Evolutionary conservation across 1,140 invertebrate species (phyloP).

Genomic region (Cydia splendana): DNA sequence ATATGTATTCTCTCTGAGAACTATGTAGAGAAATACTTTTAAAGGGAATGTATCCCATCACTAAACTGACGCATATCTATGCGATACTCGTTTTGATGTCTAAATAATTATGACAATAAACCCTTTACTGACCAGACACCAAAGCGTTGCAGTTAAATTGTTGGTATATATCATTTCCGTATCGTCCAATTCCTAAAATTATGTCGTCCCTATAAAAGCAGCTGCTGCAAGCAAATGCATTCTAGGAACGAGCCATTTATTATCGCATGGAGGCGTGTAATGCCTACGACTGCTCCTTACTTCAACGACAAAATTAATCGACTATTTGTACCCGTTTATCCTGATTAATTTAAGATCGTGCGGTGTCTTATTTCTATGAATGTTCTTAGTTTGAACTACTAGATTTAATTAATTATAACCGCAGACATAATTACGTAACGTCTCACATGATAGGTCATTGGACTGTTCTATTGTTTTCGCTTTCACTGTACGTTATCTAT

Average conservation of each 20-base stretch:
- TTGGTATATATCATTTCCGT: slow-evolving; percentile 6
- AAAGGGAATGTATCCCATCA: neutral
- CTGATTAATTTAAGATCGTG: slow-evolving; percentile 6
- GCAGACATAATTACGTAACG: slow-evolving; percentile 30
- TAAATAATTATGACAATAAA: slow-evolving; percentile 16
- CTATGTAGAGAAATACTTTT: neutral
- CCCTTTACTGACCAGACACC: neutral
- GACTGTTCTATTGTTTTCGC: slow-evolving; percentile 46
- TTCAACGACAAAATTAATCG: slow-evolving; percentile 14
- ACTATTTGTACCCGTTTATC: slow-evolving; percentile 18
- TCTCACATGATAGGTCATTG: slow-evolving; percentile 43
- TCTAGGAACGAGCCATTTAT: neutral
- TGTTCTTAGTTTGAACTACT: neutral
- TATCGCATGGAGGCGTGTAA: slow-evolving; percentile 7
- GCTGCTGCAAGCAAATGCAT: slow-evolving; percentile 22
- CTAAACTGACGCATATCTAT: neutral
- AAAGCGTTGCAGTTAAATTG: neutral
- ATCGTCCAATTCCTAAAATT: slow-evolving; percentile 22
- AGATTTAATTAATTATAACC: slow-evolving; percentile 21
- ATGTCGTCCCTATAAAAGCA: slow-evolving; percentile 31
- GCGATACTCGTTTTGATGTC: neutral
- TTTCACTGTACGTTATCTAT: slow-evolving; percentile 35
- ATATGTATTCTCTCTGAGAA: neutral
- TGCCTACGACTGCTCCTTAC: neutral
- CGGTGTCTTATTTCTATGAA: neutral